Evolutionary conservation across 2,113 vertebrate genomes (phyloP), one percentile per base, ranked within the genome.

Genomic region (Ailurus styani): DNA sequence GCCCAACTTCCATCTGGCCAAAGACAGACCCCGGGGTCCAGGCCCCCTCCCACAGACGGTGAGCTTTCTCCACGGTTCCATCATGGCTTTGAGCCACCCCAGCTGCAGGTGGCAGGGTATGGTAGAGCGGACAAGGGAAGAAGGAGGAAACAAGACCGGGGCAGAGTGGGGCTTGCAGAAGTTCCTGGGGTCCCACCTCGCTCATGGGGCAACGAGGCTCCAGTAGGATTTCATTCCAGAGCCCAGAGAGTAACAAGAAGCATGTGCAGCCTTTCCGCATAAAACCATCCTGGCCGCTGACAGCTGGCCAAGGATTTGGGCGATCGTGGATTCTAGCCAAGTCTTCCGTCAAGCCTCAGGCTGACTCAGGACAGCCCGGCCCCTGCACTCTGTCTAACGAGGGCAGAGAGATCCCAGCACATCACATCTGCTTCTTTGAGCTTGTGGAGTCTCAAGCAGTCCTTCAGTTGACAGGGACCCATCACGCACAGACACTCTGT

Each of bases 181-280:
- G 13, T 1, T 2, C 52, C 34, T 10, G 2, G 29, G 31, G 42
- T 37, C 66, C 52, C 37, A 0, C 42, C 17, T 31, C 0, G 0
- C 37, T 72, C 14, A 0, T 2, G 5, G 47, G n/a, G 2, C 5
- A 5, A 83, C 31, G 52, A 60, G 25, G 40, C 15, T 17, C 31
- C 73, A 34, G 18, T 50, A 29, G 10, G 15, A 60, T 47, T 50
- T 60, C 40, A 92, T 12, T n/a, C 79, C 31, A 73, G 42, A 82
- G 50, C 37, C 77, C 37, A 55, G 77, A n/a, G 40, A 47, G 15
- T 57, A 45, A 70, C 31, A 72, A 57, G 10, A 83, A 72, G 13
- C 27, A 18, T 42, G 20, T 45, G 52, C 37, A 14, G 37, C 10
- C 5, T 73, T 21, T 23, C 40, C 37, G 31, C 40, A 21, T 12